A percentile compares a stretch with the other conserved stretches of the same genome.
Conservation (phyloP, 2,888 invertebrate species). For the Hydraecia micacea region DNA sequence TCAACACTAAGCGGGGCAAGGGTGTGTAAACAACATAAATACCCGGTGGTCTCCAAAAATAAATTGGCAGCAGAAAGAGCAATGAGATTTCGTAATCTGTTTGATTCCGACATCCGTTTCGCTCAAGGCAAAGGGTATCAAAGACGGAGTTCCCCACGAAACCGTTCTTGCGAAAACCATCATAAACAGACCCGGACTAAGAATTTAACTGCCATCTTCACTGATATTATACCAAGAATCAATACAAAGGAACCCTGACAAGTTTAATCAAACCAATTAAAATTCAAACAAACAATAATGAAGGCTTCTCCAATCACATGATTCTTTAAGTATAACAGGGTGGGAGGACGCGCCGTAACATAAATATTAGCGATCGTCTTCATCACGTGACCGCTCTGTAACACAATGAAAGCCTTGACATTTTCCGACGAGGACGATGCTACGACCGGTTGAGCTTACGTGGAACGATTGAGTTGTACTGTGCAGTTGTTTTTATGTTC, state of each 20-base stretch:
- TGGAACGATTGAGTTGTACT: constrained; percentile 60
- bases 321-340: constrained; percentile 61
- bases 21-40: background rate
- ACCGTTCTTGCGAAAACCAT: constrained; percentile 13
- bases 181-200: constrained; percentile 10
- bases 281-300: constrained; percentile 49
- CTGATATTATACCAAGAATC: constrained; percentile 12
- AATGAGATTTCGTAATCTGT: background rate
- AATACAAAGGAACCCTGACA: background rate
- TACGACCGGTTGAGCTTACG: constrained; percentile 73
- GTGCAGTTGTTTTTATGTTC: constrained; percentile 50
- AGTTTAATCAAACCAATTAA: constrained; percentile 50
- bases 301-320: constrained; percentile 48
- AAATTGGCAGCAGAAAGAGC: constrained; percentile 3
- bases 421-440: constrained; percentile 76
- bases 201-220: constrained; percentile 9
- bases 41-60: background rate
- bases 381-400: constrained; percentile 71
- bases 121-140: constrained; percentile 29
- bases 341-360: constrained; percentile 57
- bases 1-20: background rate
- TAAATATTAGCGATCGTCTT: constrained; percentile 65
- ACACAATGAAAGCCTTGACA: constrained; percentile 78
- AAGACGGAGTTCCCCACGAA: background rate
- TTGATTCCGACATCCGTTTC: constrained; percentile 31